Evolutionary conservation across 1,140 invertebrate species (phyloP), one percentile per base, ranked within the genome.

Genomic region (Conus ventricosus): DNA sequence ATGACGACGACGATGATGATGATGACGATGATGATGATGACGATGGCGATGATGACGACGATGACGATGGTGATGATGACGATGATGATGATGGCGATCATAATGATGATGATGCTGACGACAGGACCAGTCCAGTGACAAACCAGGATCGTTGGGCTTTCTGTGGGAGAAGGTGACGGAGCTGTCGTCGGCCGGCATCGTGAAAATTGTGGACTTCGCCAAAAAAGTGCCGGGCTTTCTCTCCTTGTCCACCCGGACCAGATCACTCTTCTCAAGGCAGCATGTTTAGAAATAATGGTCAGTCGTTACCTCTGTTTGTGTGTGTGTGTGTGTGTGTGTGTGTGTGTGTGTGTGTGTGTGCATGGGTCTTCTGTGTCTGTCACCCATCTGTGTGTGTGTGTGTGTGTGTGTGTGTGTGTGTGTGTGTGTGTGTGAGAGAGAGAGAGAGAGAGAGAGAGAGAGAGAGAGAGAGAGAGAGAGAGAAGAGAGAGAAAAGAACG

Each of bases 251-350:
- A 93, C 91, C 93, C 94, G 54, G 94, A 95, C 91, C 94, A 95
- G 91, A 94, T 95, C 15, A 94, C 94, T n/a, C 88, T 95, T 63
- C 89, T 95, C 78, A 95, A 95, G 91, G 93, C 94, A 91, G 93
- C 94, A n/a, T 95, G 94, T 92, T 92, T 95, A 89, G 94, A 95
- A 92, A 95, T 95, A n/a, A 93, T 95, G 93, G 94, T 95, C 89
- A 92, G 94, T 91, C 5, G 54, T 23, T 39, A 15, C 15, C 55
- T 13, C 0, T n/a, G 27, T 13, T 11, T 75, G 27, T 87, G 10
- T 75, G 25, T 51, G 10, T 78, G 76, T 78, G 78, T 80, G 78
- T 53, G 78, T 80, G 78, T 53, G 78, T 51, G 13, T 78, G 76
- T 78, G 78, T 81, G 78, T 53, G 78, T 81, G 78, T 53, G 78